Evolutionary conservation across 2,113 vertebrate species (phyloP), one percentile per base, ranked within the genome.

Genomic region (Spheniscus mendiculus): DNA sequence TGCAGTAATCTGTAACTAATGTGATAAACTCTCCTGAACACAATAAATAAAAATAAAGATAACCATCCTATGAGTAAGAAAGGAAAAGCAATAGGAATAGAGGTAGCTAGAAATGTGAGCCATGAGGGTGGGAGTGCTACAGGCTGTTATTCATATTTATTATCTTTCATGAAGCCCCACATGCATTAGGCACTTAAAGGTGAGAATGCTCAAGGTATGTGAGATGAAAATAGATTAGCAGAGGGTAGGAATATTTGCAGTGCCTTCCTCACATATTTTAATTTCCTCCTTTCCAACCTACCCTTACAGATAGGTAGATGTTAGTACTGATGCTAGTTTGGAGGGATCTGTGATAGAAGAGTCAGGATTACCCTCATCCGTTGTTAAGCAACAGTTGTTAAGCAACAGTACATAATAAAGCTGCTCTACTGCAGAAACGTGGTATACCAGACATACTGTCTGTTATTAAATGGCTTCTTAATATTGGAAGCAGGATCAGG

Each of bases 341-440:
- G 58, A 95, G 49, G 62, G 84, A 49, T 95, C 70, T 76, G 74
- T 83, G 87, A 88, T 90, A 71, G 53, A 91, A 95, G 90, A 94
- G n/a, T 77, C 90, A 94, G 92, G 84, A 97, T 97, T 96, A 86
- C 93, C 87, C 91, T 96, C 90, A 80, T 88, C 77, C 25, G 96
- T 97, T 97, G 97, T 97, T 94, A 97, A 97, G 97, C 97, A 97
- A 97, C 97, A 97, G 97, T 97, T 97, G 97, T 97, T 95, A 97
- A 96, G 97, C 95, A 97, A 97, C 97, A 89, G 80, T 92, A 87
- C 83, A 87, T 91, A 97, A 97, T 93, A 91, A 93, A 90, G 70
- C 90, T 86, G 73, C 96, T 94, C 83, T 76, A 36, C 90, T 89
- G 86, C 86, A 95, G 91, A 76, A 93, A 36, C 1, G 4, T 74